phyloP scores from a whole-genome alignment of 2,888 invertebrate species.

The Ophion costatus region DNA sequence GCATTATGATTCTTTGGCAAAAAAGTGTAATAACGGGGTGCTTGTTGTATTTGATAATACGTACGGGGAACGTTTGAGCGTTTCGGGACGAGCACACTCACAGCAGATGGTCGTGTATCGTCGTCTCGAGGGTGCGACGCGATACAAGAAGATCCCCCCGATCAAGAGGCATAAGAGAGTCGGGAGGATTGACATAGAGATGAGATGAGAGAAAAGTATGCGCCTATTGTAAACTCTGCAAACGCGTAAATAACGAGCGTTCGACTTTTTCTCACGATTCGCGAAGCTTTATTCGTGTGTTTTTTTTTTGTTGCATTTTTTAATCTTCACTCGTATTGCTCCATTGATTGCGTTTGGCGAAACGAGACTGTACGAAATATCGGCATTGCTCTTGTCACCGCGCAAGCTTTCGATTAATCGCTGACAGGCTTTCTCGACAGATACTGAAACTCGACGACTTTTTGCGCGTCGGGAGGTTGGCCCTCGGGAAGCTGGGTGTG shows the following conservation, averaged over 20 bases:
- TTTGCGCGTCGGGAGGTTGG: neutral
- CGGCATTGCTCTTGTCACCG: neutral
- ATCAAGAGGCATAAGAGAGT: constrained; percentile 53
- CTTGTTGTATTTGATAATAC: constrained; percentile 28
- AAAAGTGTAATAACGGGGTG: neutral
- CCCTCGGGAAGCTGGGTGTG: too few species aligned
- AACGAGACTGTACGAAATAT: neutral
- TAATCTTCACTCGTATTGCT: neutral
- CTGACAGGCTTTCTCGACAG: neutral
- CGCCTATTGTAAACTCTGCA: constrained; percentile 53
- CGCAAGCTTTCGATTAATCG: neutral
- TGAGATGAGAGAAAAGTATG: constrained; percentile 60
- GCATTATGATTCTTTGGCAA: constrained; percentile 10
- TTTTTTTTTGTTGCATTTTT: constrained; percentile 12
- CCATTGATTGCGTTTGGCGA: neutral
- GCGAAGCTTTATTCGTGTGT: constrained; percentile 34
- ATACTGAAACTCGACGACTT: neutral
- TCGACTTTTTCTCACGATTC: constrained; percentile 19
- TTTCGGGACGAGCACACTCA: constrained; percentile 23
- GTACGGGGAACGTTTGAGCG: constrained; percentile 12
- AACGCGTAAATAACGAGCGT: constrained; percentile 51
- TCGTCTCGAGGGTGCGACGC: constrained; percentile 38
- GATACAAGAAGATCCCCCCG: constrained; percentile 36
- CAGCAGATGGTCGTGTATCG: constrained; percentile 33
- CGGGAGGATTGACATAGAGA: constrained; percentile 45